Conservation (phyloP, 2,888 invertebrate species). For the Euphydryas editha region DNA sequence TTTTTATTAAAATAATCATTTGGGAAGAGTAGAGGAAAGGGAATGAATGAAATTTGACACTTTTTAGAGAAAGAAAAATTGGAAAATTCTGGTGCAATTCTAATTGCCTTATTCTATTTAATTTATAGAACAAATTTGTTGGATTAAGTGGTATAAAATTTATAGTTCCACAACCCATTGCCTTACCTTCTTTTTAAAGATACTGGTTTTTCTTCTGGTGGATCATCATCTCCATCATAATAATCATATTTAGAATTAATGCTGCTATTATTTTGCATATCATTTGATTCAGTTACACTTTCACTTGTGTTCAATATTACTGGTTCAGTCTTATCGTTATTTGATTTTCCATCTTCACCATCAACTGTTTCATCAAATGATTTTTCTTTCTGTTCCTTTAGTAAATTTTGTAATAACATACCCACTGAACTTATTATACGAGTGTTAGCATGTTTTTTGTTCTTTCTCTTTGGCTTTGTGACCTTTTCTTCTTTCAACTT, state of each 20-base stretch:
- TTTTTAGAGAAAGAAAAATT: no score
- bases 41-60: no score
- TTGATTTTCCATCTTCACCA: constrained; percentile 53
- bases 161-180: not conserved
- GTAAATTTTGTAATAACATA: constrained; percentile 80
- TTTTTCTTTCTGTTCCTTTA: constrained; percentile 67
- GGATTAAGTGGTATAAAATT: not conserved
- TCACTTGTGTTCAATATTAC: constrained; percentile 11
- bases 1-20: no score
- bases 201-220: constrained; percentile 79
- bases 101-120: no score
- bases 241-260: constrained; percentile 48
- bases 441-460: constrained; percentile 56
- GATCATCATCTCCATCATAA: constrained; percentile 75
- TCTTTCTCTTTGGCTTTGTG: constrained; percentile 56
- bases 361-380: constrained; percentile 57
- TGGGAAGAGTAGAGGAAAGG: no score
- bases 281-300: constrained; percentile 15
- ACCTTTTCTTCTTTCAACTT: constrained; percentile 58
- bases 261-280: constrained; percentile 20
- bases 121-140: no score
- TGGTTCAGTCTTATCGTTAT: constrained; percentile 41
- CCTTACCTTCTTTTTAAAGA: constrained; percentile 81
- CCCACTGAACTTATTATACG: constrained; percentile 82
- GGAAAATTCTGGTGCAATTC: no score